These are phyloP conservation scores for Apamea anceps DNA, from an alignment of 2,888 invertebrate species.

Conservation along the genomic window DNA sequence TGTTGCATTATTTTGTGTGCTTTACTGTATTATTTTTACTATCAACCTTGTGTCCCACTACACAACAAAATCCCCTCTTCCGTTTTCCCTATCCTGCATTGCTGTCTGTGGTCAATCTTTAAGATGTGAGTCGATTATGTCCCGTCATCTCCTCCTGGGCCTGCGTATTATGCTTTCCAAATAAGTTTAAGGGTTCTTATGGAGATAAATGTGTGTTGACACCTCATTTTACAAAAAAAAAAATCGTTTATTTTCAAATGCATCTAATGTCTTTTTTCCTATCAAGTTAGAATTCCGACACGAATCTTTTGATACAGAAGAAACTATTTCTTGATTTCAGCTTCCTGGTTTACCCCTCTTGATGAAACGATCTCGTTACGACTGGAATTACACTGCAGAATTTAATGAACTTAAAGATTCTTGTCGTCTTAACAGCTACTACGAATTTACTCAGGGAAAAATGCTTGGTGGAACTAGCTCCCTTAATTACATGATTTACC, in stretches of 20 bases:
- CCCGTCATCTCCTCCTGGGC: not conserved
- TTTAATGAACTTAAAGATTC: constrained; percentile 59
- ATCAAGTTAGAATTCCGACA: not conserved
- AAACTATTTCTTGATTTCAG: constrained; percentile 57
- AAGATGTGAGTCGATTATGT: not conserved
- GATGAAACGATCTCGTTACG: constrained; percentile 64
- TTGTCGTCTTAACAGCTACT: constrained; percentile 48
- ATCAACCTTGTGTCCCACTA: not conserved
- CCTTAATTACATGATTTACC: constrained; percentile 71
- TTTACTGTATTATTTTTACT: too few relatives aligned
- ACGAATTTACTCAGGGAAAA: constrained; percentile 70
- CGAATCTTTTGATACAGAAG: not conserved
- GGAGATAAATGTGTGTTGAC: too few relatives aligned
- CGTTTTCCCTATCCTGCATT: not conserved
- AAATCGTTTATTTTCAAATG: not conserved
- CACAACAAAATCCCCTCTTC: not conserved
- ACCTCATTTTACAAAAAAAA: not conserved
- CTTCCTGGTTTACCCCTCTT: constrained; percentile 67
- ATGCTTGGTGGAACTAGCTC: constrained; percentile 77
- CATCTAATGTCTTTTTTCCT: not conserved
- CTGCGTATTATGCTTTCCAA: not conserved
- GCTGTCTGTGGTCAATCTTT: not conserved
- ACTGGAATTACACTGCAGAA: constrained; percentile 74
- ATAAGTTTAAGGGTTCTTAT: not conserved
- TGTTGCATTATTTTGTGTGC: too few relatives aligned